A percentile compares a stretch with the other conserved stretches of the same genome.
These are phyloP conservation scores for Cerastis leucographa DNA, from an alignment of 2,888 invertebrate genomes.

Conservation along the genomic window DNA sequence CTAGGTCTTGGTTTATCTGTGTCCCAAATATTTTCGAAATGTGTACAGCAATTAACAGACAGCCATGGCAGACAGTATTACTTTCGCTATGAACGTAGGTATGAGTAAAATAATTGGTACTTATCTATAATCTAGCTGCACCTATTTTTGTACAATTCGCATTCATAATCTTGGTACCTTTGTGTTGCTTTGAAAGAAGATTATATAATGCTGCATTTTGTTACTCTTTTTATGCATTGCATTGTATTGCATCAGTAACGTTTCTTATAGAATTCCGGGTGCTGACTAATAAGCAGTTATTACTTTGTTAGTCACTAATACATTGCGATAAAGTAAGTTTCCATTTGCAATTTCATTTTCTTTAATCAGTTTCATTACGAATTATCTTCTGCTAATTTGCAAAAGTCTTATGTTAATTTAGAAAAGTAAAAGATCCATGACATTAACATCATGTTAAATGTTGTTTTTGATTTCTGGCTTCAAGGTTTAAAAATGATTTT, in stretches of 20 bases:
- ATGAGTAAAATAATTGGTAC: not conserved
- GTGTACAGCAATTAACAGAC: not conserved
- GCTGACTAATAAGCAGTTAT: constrained; percentile 1
- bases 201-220: constrained; percentile 11
- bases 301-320: not conserved
- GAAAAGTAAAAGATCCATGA: not conserved
- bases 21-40: not conserved
- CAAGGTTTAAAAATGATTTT: constrained; percentile 1
- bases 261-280: not conserved
- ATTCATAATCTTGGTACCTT: not conserved
- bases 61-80: not conserved
- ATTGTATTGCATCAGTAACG: constrained; percentile 1
- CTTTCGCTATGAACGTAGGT: not conserved
- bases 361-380: constrained; percentile 3
- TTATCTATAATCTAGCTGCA: not conserved
- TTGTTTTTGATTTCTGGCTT: not conserved
- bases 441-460: not conserved
- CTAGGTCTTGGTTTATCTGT: not conserved
- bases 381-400: not conserved
- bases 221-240: not conserved
- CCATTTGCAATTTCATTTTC: constrained; percentile 8
- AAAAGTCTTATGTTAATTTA: too few species aligned
- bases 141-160: not conserved
- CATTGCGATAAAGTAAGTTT: not conserved
- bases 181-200: not conserved